phyloP scores from a whole-genome alignment of 2,113 vertebrate genomes.

The Neofelis nebulosa region DNA sequence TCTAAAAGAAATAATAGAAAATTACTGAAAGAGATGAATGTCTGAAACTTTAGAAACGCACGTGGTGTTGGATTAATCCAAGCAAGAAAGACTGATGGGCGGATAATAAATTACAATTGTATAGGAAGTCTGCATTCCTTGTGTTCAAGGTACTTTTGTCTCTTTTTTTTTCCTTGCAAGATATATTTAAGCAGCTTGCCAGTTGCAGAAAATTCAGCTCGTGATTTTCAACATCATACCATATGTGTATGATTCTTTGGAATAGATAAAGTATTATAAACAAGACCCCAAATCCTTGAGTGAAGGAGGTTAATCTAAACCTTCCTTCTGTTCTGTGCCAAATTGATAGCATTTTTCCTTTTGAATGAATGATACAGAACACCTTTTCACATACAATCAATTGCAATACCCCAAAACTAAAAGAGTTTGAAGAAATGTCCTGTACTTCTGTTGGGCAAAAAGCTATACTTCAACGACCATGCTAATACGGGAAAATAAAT shows the following conservation, averaged over 20 bases:
- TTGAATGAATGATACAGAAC: neutral
- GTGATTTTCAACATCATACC: conserved; percentile 56
- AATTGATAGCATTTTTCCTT: conserved; percentile 40
- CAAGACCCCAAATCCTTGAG: conserved; percentile 25
- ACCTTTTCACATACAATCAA: neutral
- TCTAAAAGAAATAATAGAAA: conserved; percentile 75
- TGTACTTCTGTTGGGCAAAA: conserved; percentile 9
- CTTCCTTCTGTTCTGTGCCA: conserved; percentile 43
- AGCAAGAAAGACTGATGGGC: conserved; percentile 42
- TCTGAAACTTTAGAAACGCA: conserved; percentile 70
- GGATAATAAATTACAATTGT: conserved; percentile 60
- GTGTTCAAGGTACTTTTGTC: neutral
- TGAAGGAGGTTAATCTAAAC: conserved; percentile 19
- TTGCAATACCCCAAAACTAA: neutral
- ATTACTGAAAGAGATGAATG: conserved; percentile 76
- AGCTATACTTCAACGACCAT: neutral
- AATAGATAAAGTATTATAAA: conserved; percentile 58
- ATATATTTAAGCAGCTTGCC: conserved; percentile 48
- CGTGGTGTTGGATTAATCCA: conserved; percentile 54
- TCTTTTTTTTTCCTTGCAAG: neutral
- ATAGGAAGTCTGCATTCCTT: conserved; percentile 56
- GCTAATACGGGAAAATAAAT: conserved; percentile 37
- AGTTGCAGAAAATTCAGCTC: conserved; percentile 58
- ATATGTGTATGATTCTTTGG: conserved; percentile 49
- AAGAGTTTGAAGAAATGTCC: conserved; percentile 26